phyloP scores from a whole-genome alignment of 2,888 invertebrate species.

The Octodonta nipae region DNA sequence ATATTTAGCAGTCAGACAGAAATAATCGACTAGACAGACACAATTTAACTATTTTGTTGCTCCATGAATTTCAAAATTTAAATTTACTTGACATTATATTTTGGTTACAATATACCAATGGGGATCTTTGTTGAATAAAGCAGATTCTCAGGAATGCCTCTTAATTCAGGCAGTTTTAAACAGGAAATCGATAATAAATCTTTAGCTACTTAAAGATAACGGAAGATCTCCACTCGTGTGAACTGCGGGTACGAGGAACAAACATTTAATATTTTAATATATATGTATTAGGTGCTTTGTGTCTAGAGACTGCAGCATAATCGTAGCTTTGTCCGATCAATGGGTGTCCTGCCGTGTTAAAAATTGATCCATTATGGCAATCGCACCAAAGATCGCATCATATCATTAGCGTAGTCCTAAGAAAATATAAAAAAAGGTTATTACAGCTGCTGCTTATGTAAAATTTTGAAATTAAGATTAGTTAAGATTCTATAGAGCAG shows the following conservation, averaged over 20 bases:
- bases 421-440: no score
- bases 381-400: conserved; percentile 25
- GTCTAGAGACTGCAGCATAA: conserved; percentile 29
- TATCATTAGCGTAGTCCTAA: conserved; percentile 3
- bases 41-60: no score
- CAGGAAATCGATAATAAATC: conserved; percentile 28
- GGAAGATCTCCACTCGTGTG: conserved; percentile 25
- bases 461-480: no score
- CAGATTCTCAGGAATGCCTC: not conserved
- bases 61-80: no score
- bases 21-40: no score
- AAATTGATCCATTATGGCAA: conserved; percentile 38
- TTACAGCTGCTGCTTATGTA: no score
- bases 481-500: no score
- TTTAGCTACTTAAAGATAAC: conserved; percentile 25
- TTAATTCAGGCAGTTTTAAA: no score
- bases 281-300: conserved; percentile 36
- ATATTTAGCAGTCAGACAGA: no score
- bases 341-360: conserved; percentile 37
- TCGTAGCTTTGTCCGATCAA: conserved; percentile 34
- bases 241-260: conserved; percentile 31
- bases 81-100: no score
- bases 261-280: conserved; percentile 36
- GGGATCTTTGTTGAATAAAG: no score
- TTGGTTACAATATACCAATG: no score